Evolutionary conservation across 2,888 invertebrate species (phyloP), one percentile per base, ranked within the genome.

Genomic region (Parnassius orleans): DNA sequence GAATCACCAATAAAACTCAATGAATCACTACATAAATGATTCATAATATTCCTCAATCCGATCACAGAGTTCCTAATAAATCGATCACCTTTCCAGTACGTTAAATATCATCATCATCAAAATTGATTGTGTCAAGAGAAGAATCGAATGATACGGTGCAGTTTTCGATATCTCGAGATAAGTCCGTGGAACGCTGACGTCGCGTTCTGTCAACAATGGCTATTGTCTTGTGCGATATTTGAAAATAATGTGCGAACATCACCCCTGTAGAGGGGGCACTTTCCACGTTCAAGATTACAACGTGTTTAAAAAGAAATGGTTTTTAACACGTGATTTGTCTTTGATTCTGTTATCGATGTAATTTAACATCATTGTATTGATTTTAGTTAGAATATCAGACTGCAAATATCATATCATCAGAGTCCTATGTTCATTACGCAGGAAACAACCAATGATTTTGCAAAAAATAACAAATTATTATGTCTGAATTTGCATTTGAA

Each of bases 161-260:
- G 75, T 79, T 80, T 80, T 75, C 64, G 74, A 77, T 78, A 80
- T 79, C 78, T 76, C 72, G 66, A 67, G 70, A 69, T 69, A 66
- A 63, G 63, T 67, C 65, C 69, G 65, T 73, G 72, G 77, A 77
- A 77, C 72, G 85, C 86, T 86, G 86, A 86, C 80, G 72, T 67
- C 66, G 70, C 72, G 77, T 73, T 79, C 78, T 77, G 80, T 81
- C 81, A 85, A 89, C 88, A 89, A 88, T 84, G 75, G 76, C 79
- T 79, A 89, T 89, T 89, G 88, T 89, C 75, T 81, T 70, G 64
- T 59, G 15, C 61, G 65, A 69, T 86, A 83, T 87, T 87, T 87
- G 83, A 82, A 86, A 87, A 87, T 81, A 87, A 75, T 76, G 71
- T 67, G 68, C 70, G 73, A 65, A 75, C 53, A 54, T 53, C 50